Evolutionary conservation across 2,113 vertebrate species (phyloP).

Genomic region (Solenodon paradoxus): DNA sequence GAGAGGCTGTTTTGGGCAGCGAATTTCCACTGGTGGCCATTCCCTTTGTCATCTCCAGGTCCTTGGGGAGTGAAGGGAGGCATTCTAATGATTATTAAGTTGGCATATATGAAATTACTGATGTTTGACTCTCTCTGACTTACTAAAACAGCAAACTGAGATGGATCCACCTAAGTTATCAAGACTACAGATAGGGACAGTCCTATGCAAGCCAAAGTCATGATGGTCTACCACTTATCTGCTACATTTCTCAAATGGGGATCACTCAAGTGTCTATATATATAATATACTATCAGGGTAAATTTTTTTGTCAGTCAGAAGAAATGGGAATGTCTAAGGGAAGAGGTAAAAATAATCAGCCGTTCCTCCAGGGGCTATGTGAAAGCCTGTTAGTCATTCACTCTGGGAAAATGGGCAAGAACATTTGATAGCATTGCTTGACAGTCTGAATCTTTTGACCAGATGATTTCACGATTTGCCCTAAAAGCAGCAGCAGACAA

Average conservation of each 20-base stretch:
- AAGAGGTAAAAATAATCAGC: not conserved
- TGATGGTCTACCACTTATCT: not conserved
- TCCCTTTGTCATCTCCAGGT: not conserved
- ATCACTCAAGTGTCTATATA: not conserved
- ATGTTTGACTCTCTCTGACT: not conserved
- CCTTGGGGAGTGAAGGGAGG: too few relatives aligned
- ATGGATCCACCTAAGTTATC: not conserved
- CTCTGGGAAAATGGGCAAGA: not conserved
- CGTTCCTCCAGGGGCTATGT: not conserved
- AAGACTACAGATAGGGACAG: not conserved
- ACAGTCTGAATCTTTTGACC: not conserved
- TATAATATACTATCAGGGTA: too few relatives aligned
- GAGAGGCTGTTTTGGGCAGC: not conserved
- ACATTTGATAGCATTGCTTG: not conserved
- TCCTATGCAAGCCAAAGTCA: not conserved
- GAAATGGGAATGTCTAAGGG: not conserved
- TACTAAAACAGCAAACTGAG: not conserved
- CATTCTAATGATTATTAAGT: not conserved
- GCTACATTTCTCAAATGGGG: not conserved
- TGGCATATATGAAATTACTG: not conserved
- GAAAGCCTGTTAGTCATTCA: not conserved
- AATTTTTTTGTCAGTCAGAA: too few relatives aligned
- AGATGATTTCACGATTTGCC: not conserved
- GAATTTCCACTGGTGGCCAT: accelerated
- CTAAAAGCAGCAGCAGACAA: not conserved